These are phyloP conservation scores for Balanococcus diminutus DNA, from an alignment of 2,888 invertebrate species.

Conservation along the genomic window DNA sequence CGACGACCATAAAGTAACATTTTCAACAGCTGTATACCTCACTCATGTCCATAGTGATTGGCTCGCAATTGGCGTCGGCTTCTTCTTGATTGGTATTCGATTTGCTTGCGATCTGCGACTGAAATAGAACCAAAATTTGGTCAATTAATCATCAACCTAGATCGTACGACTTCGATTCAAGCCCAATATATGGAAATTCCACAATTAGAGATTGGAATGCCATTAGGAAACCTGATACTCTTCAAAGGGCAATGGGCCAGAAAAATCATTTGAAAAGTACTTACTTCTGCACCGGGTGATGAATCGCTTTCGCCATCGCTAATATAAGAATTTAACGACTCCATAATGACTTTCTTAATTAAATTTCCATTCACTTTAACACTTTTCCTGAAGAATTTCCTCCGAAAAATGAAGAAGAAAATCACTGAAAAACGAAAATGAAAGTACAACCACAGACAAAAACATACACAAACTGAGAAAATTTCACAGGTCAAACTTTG, in stretches of 20 bases:
- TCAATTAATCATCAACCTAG: neutral
- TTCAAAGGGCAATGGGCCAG: neutral
- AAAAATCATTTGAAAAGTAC: neutral
- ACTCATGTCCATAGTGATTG: conserved; percentile 81
- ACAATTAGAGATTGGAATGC: neutral
- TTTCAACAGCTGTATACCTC: conserved; percentile 62
- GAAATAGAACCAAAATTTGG: neutral
- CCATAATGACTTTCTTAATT: conserved; percentile 65
- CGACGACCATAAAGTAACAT: neutral
- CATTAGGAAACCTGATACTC: neutral
- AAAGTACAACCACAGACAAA: neutral
- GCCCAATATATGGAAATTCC: neutral
- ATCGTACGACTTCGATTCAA: neutral
- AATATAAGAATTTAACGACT: conserved; percentile 76
- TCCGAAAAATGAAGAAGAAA: too few relatives aligned
- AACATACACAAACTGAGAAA: neutral
- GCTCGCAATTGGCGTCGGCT: conserved; percentile 73
- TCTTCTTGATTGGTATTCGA: conserved; percentile 52
- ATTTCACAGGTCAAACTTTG: neutral
- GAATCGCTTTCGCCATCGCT: conserved; percentile 77
- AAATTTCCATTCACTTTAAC: conserved; percentile 20
- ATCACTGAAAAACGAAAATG: neutral
- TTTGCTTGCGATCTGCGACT: neutral
- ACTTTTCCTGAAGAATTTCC: neutral
- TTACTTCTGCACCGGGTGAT: conserved; percentile 61